Evolutionary conservation across 2,797 vertebrate genomes (phyloP).

Genomic region (Chiroxiphia lanceolata): DNA sequence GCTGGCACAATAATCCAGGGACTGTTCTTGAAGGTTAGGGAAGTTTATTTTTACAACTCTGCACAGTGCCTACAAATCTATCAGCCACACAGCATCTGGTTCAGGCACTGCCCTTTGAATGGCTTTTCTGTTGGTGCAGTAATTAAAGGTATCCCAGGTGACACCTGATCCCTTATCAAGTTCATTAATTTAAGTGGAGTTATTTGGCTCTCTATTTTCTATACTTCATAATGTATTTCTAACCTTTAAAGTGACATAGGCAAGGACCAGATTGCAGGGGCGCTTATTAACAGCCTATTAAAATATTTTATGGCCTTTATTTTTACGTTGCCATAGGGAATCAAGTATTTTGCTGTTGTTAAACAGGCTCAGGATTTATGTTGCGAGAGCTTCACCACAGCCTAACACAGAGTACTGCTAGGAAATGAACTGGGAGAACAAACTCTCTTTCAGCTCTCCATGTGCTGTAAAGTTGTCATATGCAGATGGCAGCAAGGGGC

Average conservation of each 20-base stretch:
- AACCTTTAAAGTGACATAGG: slow-evolving; percentile 68
- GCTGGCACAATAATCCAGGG: slow-evolving; percentile 28
- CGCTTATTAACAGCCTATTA: slow-evolving; percentile 63
- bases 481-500: slow-evolving; percentile 16
- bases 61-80: slow-evolving; percentile 44
- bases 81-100: slow-evolving; percentile 44
- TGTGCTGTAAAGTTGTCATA: slow-evolving; percentile 24
- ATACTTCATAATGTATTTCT: slow-evolving; percentile 63
- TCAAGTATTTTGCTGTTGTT: slow-evolving; percentile 51
- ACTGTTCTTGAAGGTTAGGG: slow-evolving; percentile 40
- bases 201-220: slow-evolving; percentile 59
- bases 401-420: background rate
- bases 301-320: slow-evolving; percentile 67
- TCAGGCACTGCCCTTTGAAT: slow-evolving; percentile 53
- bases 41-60: slow-evolving; percentile 62
- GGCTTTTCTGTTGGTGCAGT: slow-evolving; percentile 63
- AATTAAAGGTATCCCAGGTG: slow-evolving; percentile 69
- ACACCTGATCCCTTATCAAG: slow-evolving; percentile 65
- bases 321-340: slow-evolving; percentile 52
- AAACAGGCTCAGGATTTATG: slow-evolving; percentile 52
- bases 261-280: slow-evolving; percentile 56
- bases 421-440: slow-evolving; percentile 62
- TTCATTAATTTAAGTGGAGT: slow-evolving; percentile 66
- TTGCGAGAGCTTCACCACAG: slow-evolving; percentile 26
- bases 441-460: slow-evolving; percentile 27